These are phyloP conservation scores for Chiroxiphia lanceolata DNA, from an alignment of 2,797 vertebrate genomes.

Conservation along the genomic window DNA sequence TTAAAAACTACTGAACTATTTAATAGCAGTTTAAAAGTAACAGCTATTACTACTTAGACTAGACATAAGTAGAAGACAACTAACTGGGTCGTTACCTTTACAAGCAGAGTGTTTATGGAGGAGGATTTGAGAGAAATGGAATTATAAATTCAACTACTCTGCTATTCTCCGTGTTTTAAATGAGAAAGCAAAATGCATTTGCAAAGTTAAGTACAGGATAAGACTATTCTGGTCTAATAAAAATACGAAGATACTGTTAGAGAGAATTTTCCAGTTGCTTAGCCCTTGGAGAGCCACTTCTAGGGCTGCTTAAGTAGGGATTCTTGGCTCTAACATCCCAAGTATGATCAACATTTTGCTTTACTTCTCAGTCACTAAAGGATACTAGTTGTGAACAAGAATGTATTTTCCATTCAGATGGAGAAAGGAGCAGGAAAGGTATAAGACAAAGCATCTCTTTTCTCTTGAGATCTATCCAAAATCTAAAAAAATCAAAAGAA, in stretches of 20 bases:
- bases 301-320: not conserved
- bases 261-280: not conserved
- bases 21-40: constrained; percentile 54
- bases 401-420: not conserved
- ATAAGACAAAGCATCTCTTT: not conserved
- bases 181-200: not conserved
- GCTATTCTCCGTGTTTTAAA: not conserved
- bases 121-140: constrained; percentile 12
- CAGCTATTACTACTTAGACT: constrained; percentile 32
- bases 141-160: not conserved
- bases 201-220: not conserved
- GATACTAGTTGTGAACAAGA: not conserved
- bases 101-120: not conserved
- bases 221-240: not conserved
- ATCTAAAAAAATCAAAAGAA: constrained; percentile 1
- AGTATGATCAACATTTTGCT: not conserved
- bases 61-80: not conserved
- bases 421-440: not conserved
- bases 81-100: not conserved
- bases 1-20: constrained; percentile 63
- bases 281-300: not conserved
- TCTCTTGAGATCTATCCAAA: not conserved
- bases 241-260: not conserved
- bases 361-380: not conserved
- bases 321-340: not conserved